Conservation (phyloP, 2,113 vertebrate genomes). For the Hiodon alosoides region DNA sequence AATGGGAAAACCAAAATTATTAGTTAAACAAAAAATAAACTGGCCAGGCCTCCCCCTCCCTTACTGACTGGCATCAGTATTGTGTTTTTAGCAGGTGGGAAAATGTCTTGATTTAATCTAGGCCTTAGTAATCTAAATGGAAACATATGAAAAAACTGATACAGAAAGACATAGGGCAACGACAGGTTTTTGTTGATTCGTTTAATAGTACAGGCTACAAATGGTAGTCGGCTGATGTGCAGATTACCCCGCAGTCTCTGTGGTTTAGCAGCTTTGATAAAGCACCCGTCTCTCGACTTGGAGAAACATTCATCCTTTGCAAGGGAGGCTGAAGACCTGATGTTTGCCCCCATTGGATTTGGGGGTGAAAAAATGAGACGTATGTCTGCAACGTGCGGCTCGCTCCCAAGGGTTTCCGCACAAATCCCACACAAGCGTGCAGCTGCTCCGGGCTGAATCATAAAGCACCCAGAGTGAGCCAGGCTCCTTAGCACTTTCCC, state of each 20-base stretch:
- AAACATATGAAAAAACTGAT: not conserved
- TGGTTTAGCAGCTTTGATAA: constrained; percentile 4
- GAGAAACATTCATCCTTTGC: not conserved
- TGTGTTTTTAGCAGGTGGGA: not conserved
- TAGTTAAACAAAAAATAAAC: not conserved
- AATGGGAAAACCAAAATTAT: too few species aligned
- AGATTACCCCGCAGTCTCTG: constrained; percentile 16
- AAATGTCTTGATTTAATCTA: not conserved
- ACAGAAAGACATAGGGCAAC: not conserved
- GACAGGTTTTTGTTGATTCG: not conserved
- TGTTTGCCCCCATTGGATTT: not conserved
- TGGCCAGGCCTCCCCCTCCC: not conserved
- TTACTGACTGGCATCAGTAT: not conserved
- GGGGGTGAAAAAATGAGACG: too few species aligned
- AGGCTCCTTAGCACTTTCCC: not conserved
- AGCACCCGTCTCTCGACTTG: not conserved
- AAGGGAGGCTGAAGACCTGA: constrained; percentile 1
- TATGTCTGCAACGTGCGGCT: not conserved
- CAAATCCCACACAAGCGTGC: not conserved
- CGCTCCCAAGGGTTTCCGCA: not conserved
- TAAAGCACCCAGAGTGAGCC: not conserved
- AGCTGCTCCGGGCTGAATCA: not conserved
- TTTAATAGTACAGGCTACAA: constrained; percentile 14
- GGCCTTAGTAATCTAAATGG: not conserved
- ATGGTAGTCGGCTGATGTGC: constrained; percentile 14